These are phyloP conservation scores for Eutolmus rufibarbis DNA, from an alignment of 2,888 invertebrate species.

Conservation along the genomic window DNA sequence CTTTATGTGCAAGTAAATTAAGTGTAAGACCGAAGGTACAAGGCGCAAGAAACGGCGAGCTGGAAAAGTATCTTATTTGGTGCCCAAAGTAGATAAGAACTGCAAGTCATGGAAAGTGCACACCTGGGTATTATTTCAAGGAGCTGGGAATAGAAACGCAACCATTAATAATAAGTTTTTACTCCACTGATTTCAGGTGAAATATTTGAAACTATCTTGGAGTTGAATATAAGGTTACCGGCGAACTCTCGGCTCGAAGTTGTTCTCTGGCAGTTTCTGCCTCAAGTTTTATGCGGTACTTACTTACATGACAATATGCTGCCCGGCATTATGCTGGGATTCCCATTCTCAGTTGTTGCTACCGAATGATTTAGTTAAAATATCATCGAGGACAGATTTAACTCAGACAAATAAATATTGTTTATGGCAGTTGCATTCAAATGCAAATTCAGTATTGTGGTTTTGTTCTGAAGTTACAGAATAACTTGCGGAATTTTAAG, in stretches of 20 bases:
- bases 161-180: conserved; percentile 40
- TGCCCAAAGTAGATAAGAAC: conserved; percentile 19
- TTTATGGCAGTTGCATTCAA: background rate
- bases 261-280: background rate
- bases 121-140: conserved; percentile 17
- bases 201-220: conserved; percentile 20
- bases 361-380: background rate
- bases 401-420: background rate
- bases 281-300: background rate
- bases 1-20: conserved; percentile 32
- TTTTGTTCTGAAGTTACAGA: background rate
- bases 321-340: background rate
- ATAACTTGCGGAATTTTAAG: background rate
- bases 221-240: background rate
- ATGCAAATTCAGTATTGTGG: background rate
- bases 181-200: conserved; percentile 18
- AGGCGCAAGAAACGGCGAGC: background rate
- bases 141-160: background rate
- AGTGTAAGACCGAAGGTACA: background rate
- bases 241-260: background rate
- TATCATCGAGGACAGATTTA: background rate
- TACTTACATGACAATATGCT: conserved; percentile 11
- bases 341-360: background rate
- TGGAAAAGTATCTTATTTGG: conserved; percentile 17
- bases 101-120: conserved; percentile 1